Evolutionary conservation across 1,140 invertebrate species (phyloP).

Genomic region (Thaumetopoea pityocampa): DNA sequence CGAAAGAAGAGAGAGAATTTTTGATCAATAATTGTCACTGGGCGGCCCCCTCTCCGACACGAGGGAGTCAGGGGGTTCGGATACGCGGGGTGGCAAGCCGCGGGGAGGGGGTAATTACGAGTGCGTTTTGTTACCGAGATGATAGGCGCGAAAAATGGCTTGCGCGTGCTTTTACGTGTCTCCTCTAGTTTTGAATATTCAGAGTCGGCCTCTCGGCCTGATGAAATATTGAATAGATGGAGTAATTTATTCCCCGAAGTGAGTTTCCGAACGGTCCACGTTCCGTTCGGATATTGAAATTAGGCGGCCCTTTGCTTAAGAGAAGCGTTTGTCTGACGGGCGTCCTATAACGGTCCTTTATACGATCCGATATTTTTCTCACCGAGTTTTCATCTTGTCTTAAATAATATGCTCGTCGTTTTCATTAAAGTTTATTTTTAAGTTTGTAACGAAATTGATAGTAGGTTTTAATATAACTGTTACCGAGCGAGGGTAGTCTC

Average conservation of each 20-base stretch:
- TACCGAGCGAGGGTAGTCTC: too few relatives aligned
- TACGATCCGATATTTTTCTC: conserved; percentile 20
- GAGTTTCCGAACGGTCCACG: conserved; percentile 60
- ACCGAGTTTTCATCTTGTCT: conserved; percentile 14
- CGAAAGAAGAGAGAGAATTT: conserved; percentile 75
- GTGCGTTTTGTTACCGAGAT: conserved; percentile 74
- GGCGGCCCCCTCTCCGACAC: conserved; percentile 47
- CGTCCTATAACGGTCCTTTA: conserved; percentile 33
- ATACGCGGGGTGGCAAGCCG: conserved; percentile 22
- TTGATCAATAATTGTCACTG: conserved; percentile 76
- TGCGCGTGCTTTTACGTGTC: conserved; percentile 72
- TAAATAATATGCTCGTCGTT: conserved; percentile 12
- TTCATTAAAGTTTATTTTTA: conserved; percentile 18
- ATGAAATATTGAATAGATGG: conserved; percentile 72
- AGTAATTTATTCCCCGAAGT: conserved; percentile 70
- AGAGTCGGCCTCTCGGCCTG: conserved; percentile 62
- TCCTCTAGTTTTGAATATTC: conserved; percentile 72
- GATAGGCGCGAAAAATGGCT: conserved; percentile 75
- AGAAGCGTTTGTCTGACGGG: conserved; percentile 65
- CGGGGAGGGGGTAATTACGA: conserved; percentile 65
- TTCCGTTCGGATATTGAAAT: conserved; percentile 72
- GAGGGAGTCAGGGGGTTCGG: conserved; percentile 25
- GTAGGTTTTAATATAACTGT: too few relatives aligned
- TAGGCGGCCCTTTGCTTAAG: conserved; percentile 67
- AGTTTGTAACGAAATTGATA: conserved; percentile 9